These are phyloP conservation scores for Alethe diademata DNA, from an alignment of 2,113 vertebrate species.

Conservation along the genomic window DNA sequence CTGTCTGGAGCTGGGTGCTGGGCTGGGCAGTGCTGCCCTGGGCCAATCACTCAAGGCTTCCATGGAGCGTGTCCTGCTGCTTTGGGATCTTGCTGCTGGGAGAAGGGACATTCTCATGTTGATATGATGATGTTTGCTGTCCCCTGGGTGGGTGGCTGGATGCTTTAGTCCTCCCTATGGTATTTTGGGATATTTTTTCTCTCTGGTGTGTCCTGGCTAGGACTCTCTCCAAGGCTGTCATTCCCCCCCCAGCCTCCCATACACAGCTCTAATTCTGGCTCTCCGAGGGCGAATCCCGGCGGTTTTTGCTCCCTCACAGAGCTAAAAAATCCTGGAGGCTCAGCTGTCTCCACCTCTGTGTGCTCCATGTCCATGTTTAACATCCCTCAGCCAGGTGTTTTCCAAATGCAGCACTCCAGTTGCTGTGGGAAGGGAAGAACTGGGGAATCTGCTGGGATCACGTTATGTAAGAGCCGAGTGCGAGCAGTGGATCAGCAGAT, in stretches of 20 bases:
- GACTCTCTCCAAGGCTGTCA: not conserved
- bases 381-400: not conserved
- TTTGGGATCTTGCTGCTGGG: not conserved
- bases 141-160: not conserved
- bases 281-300: not conserved
- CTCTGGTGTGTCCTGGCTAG: not conserved
- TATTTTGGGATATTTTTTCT: not conserved
- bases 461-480: not conserved
- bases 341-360: not conserved
- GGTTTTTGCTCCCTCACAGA: not conserved
- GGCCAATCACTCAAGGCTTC: rapidly evolving
- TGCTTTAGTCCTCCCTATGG: not conserved
- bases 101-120: not conserved
- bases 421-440: not conserved
- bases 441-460: not conserved
- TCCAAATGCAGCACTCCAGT: rapidly evolving
- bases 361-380: not conserved
- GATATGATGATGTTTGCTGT: not conserved
- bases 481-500: not conserved
- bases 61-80: rapidly evolving
- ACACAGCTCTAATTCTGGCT: not conserved
- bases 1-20: rapidly evolving
- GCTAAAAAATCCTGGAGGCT: not conserved
- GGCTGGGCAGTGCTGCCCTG: not conserved
- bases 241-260: not conserved